Percentiles rank a stretch among this genome's conserved stretches.
phyloP scores from a whole-genome alignment of 2,797 vertebrate genomes.

The Malurus leucopterus region DNA sequence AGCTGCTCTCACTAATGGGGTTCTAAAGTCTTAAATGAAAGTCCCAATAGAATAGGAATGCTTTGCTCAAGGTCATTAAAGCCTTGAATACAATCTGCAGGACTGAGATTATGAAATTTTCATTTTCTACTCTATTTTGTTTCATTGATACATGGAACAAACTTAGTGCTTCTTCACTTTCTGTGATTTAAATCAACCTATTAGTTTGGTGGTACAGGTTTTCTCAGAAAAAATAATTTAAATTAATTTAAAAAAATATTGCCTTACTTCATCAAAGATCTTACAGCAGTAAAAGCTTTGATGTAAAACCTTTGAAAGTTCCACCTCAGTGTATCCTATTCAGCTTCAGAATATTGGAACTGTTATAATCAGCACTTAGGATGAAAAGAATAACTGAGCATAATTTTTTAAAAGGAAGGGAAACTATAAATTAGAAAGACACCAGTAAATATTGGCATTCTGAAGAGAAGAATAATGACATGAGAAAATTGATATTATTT shows the following conservation, averaged over 20 bases:
- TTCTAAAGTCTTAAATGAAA: background rate
- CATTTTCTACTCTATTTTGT: background rate
- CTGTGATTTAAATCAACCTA: background rate
- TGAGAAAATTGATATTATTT: background rate
- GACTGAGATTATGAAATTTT: background rate
- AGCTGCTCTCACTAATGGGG: background rate
- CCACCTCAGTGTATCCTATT: background rate
- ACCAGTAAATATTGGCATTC: background rate
- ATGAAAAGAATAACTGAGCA: background rate
- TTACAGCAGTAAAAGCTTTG: background rate
- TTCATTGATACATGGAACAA: background rate
- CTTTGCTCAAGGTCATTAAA: background rate
- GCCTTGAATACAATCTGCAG: background rate
- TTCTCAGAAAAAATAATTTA: background rate
- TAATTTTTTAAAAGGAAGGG: background rate
- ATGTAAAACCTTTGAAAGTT: background rate
- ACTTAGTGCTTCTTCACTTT: background rate
- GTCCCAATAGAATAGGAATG: background rate
- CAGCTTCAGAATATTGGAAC: background rate
- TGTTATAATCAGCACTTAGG: background rate
- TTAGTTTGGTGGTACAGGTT: background rate
- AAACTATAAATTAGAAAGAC: background rate
- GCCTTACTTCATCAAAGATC: background rate
- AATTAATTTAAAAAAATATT: background rate
- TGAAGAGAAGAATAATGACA: background rate